phyloP scores from a whole-genome alignment of 2,888 invertebrate species.

The Clepsis dumicolana region DNA sequence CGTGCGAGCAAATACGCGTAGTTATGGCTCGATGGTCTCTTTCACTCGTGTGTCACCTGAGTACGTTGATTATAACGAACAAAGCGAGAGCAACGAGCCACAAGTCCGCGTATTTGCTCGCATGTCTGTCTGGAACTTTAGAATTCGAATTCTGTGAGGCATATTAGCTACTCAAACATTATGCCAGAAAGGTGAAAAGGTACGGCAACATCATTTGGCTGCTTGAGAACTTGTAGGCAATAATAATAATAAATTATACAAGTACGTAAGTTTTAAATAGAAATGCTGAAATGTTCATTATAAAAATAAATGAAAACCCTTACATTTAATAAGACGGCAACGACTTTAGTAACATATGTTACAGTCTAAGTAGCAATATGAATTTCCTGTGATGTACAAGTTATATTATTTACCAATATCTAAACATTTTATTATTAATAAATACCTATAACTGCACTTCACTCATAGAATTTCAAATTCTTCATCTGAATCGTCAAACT shows the following conservation, averaged over 20 bases:
- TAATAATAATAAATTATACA: constrained; percentile 6
- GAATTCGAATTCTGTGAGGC: background rate
- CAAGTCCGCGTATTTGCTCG: too few relatives aligned
- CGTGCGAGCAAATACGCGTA: too few relatives aligned
- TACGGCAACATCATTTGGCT: constrained; percentile 13
- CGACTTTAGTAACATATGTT: constrained; percentile 6
- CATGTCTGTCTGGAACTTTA: too few relatives aligned
- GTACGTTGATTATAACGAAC: too few relatives aligned
- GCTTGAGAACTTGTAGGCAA: background rate
- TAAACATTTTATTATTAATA: constrained; percentile 19
- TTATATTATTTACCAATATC: background rate
- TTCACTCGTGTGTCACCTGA: too few relatives aligned
- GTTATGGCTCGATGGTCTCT: too few relatives aligned
- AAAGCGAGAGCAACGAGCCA: too few relatives aligned
- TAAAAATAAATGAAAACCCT: constrained; percentile 22
- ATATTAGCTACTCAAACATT: too few relatives aligned
- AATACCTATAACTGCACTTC: constrained; percentile 29
- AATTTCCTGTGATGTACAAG: constrained; percentile 27
- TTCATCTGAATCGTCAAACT: constrained; percentile 91
- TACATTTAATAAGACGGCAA: constrained; percentile 13
- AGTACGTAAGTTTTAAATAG: constrained; percentile 10
- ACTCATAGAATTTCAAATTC: constrained; percentile 93
- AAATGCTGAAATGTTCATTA: constrained; percentile 11
- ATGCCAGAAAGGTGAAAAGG: constrained; percentile 10
- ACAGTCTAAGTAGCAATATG: constrained; percentile 1